Base-by-base conservation (phyloP, 2,888 invertebrate genomes). In the Rotaria macrura region DNA sequence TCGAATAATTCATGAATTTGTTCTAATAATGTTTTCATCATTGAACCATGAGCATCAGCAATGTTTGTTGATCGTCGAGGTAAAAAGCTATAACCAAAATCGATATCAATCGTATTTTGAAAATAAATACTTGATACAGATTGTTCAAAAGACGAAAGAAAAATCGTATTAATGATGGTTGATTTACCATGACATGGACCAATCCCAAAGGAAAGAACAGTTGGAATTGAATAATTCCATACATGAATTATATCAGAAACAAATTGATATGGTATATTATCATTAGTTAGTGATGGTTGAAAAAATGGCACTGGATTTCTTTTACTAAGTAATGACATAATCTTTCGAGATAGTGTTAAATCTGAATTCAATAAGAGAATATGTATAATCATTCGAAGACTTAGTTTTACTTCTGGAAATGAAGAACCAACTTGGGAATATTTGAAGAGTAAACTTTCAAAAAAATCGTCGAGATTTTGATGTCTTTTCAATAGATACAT, bases 391-490 rank as follows among this genome's bases (percentile, higher is more conserved):
- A 47, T 47, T 47, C 47, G 47, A 47, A 47, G 47, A 47, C 47
- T 47, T 47, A 47, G 14, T 47, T 12, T 47, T 47, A 14, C 10
- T 47, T 47, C 47, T 14, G 10, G 9, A 47, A 47, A 14, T 47
- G 14, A 1, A 9, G 47, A 47, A 47, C 5, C 14, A 47, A 47
- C 14, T 47, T 47, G 47, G 14, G 47, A 47, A 43, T 40, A 43
- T 79, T 79, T 43, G 25, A 7, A 20, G 20, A 25, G 10, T 79
- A 79, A 43, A 40, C 25, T 14, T 43, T 79, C 40, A 12, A 40
- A 17, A 79, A 79, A 79, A n/a, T 79, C 74, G 10, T 79, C 74
- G 6, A 79, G 25, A 79, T 79, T 79, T 79, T 79, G 74, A 79
- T 40, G 25, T 23, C 74, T 23, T 79, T 79, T 79, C 7, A 79